phyloP scores from a whole-genome alignment of 2,888 invertebrate genomes.

The Baccha elongata region DNA sequence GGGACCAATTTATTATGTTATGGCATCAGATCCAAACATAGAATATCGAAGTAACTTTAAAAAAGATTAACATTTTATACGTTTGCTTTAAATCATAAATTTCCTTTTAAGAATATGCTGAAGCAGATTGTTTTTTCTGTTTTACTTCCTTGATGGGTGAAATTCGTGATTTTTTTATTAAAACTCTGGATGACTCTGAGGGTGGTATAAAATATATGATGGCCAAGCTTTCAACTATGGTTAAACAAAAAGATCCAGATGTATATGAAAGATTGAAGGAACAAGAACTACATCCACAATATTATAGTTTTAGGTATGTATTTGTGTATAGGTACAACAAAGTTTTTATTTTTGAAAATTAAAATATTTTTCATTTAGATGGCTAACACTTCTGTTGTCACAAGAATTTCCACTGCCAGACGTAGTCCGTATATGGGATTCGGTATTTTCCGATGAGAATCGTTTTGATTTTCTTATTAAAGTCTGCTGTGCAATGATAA shows the following conservation, averaged over 20 bases:
- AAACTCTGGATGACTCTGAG: conserved; percentile 95
- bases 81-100: background rate
- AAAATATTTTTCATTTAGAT: conserved; percentile 83
- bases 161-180: conserved; percentile 98
- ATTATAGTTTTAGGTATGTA: conserved; percentile 93
- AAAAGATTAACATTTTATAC: background rate
- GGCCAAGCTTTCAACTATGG: conserved; percentile 89
- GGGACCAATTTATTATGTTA: conserved; percentile 98
- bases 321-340: too few relatives aligned
- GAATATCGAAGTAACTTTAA: conserved; percentile 88
- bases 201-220: conserved; percentile 96
- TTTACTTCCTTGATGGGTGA: conserved; percentile 99
- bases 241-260: conserved; percentile 89
- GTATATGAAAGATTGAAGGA: conserved; percentile 90
- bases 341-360: background rate
- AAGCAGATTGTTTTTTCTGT: conserved; percentile 98
- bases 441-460: conserved; percentile 94
- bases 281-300: conserved; percentile 96
- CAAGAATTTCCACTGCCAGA: conserved; percentile 99
- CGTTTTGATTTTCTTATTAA: conserved; percentile 95
- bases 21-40: conserved; percentile 93
- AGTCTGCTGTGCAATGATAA: conserved; percentile 98
- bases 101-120: conserved; percentile 89
- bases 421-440: conserved; percentile 98
- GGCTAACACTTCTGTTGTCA: conserved; percentile 96